Evolutionary conservation across 2,797 vertebrate genomes (phyloP), one percentile per base, ranked within the genome.

Genomic region (Pseudochaenichthys georgianus): DNA sequence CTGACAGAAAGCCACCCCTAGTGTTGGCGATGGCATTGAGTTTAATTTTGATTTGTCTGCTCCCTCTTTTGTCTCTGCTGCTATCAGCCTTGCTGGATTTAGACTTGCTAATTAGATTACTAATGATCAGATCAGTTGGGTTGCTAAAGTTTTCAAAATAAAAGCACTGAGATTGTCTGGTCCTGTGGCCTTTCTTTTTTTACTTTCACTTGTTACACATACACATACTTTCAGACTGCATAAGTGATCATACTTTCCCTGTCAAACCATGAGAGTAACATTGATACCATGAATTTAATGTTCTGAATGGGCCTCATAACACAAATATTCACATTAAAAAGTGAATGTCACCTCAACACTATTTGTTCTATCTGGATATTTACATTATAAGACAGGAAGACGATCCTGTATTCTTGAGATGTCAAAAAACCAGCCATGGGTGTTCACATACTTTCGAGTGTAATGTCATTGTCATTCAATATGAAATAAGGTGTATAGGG

Each of bases 1-100:
- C 3, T 4, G 52, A 9, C 52, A 51, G 34, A 19, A 65, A 55
- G 63, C 61, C 85, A 67, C 81, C 75, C 81, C 86, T 70, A 47
- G 13, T 10, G 42, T 8, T 38, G 16, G 8, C 31, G 38, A 13
- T 2, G 15, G 8, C 31, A 50, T n/a, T 2, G 15, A 45, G 31
- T 13, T 38, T 2, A 13, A 50, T 16, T 19, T 50, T 54, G 34
- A 17, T 21, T 47, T 13, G 23, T 9, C 4, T 2, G 63, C 4
- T 34, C 52, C 42, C 43, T 38, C 17, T 47, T 19, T 47, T n/a
- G 16, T 34, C 15, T 62, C 23, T 61, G 21, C 46, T 28, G 15
- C 15, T 42, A 4, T 9, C 15, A 31, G 34, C 21, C 9, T 28
- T 31, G 38, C 38, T 61, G 48, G 28, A 68, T 68, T 46, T 50